These are phyloP conservation scores for Emberiza fucata DNA, from an alignment of 2,113 vertebrate genomes.

Conservation along the genomic window DNA sequence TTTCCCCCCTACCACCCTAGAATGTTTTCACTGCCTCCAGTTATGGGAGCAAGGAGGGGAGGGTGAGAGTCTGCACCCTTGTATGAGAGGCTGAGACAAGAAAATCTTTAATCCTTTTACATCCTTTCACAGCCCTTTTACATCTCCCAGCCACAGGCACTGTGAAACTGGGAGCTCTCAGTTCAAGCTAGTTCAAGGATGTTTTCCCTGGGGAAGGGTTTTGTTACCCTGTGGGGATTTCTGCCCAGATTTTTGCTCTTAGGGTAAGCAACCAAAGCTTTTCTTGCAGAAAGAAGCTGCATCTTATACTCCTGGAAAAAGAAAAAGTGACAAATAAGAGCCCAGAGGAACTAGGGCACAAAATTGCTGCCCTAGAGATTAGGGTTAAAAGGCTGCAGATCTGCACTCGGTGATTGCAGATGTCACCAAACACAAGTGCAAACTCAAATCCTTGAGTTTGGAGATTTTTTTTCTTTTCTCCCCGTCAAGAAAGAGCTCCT, in stretches of 20 bases:
- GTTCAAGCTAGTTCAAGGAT: neutral
- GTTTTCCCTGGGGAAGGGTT: neutral
- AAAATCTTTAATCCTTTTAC: neutral
- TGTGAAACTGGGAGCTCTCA: neutral
- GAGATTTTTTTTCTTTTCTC: neutral
- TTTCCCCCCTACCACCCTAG: too few species aligned
- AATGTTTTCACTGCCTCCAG: neutral
- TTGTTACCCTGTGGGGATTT: neutral
- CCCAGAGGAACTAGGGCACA: slow-evolving; percentile 25
- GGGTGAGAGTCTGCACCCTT: neutral
- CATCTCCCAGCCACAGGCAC: neutral
- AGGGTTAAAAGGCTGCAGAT: neutral
- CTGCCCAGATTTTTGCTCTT: neutral
- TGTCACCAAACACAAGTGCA: neutral
- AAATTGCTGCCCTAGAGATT: slow-evolving; percentile 17
- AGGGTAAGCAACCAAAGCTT: neutral
- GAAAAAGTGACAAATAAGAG: neutral
- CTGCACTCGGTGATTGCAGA: neutral
- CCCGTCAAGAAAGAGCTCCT: neutral
- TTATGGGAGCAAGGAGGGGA: neutral
- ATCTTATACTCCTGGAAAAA: neutral
- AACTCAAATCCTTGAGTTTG: neutral
- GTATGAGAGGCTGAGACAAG: neutral
- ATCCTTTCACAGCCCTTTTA: neutral
- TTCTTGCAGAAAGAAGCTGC: neutral